Base-by-base conservation (phyloP, 2,888 invertebrate species). In the Orchesellides sinensis region DNA sequence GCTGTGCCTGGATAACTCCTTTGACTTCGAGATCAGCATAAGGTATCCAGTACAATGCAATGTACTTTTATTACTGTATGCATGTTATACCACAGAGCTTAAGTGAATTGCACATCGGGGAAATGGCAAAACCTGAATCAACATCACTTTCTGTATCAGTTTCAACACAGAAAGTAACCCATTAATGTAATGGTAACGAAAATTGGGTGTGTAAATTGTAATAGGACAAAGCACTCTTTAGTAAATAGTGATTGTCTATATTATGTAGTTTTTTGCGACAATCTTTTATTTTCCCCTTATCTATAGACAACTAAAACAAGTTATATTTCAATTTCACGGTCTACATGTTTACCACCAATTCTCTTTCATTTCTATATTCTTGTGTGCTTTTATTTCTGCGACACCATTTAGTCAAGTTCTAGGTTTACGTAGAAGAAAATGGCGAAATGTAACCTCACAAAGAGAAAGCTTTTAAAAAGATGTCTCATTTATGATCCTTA, bases 61-160 rank as follows among this genome's bases (percentile, higher is more conserved):
- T n/a, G n/a, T n/a, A n/a, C n/a, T n/a, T n/a, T n/a, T n/a, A n/a
- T n/a, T n/a, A n/a, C n/a, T n/a, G n/a, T n/a, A n/a, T n/a, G n/a
- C n/a, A n/a, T n/a, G n/a, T n/a, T n/a, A n/a, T n/a, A n/a, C 61
- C 59, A 61, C 59, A 61, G 47, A 61, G 25, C 63, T 80, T 84
- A 84, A 81, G 84, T 81, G 84, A 84, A 84, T 84, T 77, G 84
- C 72, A 84, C 84, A 81, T 84, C 75, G 72, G 84, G 84, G 84
- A 84, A 80, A 81, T 65, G 68, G 59, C 54, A 19, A 40, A 59
- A 61, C 59, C 47, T 72, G 27, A 45, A 23, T 69, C 21, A 14
- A 47, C 32, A 47, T 47, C 27, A 61, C 45, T 27, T n/a, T 21
- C 17, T 19, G n/a, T 63, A 70, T 56, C 27, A 56, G 56, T 56